These are phyloP conservation scores for Drosophila phalerata DNA, from an alignment of 2,888 invertebrate genomes.

Conservation along the genomic window DNA sequence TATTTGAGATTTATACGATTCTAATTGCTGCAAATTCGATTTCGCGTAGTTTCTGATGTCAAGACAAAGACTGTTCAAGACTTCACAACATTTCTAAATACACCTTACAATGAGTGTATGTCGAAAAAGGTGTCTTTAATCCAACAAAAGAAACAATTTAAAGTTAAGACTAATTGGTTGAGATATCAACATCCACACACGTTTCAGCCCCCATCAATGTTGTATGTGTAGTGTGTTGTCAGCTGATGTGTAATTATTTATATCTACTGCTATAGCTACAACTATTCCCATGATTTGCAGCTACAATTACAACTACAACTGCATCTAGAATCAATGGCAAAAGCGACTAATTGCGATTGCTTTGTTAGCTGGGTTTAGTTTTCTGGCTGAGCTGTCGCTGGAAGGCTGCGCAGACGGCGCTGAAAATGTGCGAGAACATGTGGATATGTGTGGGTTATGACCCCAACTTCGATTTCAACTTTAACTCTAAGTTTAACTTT, in stretches of 20 bases:
- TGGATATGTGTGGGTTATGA: conserved; percentile 50
- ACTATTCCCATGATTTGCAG: conserved; percentile 18
- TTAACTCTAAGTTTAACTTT: conserved; percentile 33
- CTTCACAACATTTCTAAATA: background rate
- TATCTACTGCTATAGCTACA: conserved; percentile 19
- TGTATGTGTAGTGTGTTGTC: conserved; percentile 69
- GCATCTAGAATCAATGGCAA: conserved; percentile 42
- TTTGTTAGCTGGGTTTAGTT: conserved; percentile 48
- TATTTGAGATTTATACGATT: background rate
- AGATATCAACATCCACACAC: conserved; percentile 22
- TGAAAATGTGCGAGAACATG: conserved; percentile 64
- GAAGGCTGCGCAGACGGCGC: conserved; percentile 52
- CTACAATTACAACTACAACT: conserved; percentile 22
- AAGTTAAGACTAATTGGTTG: conserved; percentile 33
- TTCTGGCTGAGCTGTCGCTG: conserved; percentile 54
- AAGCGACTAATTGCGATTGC: conserved; percentile 69
- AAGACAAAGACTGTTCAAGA: background rate
- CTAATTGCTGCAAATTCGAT: background rate
- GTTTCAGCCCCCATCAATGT: conserved; percentile 1
- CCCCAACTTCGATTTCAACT: conserved; percentile 32
- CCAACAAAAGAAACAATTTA: conserved; percentile 11
- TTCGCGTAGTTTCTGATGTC: background rate
- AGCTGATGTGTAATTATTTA: conserved; percentile 68
- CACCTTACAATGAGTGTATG: background rate
- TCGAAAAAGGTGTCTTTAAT: conserved; percentile 1